phyloP scores from a whole-genome alignment of 2,797 vertebrate species.

The Sphenopsis melanotis region DNA sequence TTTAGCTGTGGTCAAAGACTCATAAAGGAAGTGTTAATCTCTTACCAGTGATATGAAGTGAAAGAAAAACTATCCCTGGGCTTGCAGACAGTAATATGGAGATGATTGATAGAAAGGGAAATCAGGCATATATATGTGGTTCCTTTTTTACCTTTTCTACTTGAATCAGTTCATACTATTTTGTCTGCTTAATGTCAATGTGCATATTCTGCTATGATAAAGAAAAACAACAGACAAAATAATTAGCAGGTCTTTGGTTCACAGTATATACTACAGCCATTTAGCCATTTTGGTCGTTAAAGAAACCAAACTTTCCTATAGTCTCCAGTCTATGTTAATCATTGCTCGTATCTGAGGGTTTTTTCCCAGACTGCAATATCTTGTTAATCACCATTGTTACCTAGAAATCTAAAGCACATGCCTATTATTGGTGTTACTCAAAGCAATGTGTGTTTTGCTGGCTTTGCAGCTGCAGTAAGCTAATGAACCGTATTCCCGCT shows the following conservation, averaged over 20 bases:
- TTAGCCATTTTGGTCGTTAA: not conserved
- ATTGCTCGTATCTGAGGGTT: not conserved
- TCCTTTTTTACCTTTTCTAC: not conserved
- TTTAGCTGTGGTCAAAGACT: not conserved
- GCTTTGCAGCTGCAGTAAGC: constrained; percentile 20
- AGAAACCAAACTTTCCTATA: not conserved
- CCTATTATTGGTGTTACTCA: not conserved
- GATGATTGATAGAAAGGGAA: not conserved
- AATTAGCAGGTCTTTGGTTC: not conserved
- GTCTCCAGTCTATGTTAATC: not conserved
- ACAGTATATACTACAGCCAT: not conserved
- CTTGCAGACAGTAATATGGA: not conserved
- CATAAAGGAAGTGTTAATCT: not conserved
- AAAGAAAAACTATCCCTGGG: not conserved
- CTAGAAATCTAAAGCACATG: constrained; percentile 14
- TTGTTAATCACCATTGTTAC: not conserved
- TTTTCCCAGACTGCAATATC: not conserved
- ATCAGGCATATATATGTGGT: not conserved
- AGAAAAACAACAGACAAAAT: not conserved
- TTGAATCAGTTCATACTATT: not conserved
- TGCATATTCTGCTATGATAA: not conserved
- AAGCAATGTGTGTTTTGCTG: not conserved
- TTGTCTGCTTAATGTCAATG: not conserved
- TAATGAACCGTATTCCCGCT: constrained; percentile 18
- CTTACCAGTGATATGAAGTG: not conserved